Percentiles rank a stretch among this genome's conserved stretches.
These are phyloP conservation scores for Peribatodes rhomboidaria DNA, from an alignment of 2,888 invertebrate genomes.

Conservation along the genomic window DNA sequence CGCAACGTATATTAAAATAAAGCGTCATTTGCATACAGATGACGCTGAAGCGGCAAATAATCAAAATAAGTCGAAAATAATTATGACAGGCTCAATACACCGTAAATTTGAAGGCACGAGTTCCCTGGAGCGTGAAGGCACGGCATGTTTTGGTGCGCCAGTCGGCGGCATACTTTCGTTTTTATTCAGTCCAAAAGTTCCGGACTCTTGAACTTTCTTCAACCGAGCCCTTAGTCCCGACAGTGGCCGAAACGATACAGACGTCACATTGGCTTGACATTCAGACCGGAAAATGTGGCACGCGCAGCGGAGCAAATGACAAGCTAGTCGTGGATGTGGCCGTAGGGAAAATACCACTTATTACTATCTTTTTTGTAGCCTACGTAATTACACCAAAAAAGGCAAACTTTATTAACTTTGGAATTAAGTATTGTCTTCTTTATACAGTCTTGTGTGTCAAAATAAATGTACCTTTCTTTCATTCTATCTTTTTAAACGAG, in stretches of 20 bases:
- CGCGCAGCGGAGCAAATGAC: constrained; percentile 23
- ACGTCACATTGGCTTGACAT: constrained; percentile 51
- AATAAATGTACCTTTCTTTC: too few species aligned
- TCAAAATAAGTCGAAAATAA: constrained; percentile 35
- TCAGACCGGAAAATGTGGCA: constrained; percentile 53
- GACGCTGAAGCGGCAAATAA: constrained; percentile 28
- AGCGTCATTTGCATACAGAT: constrained; percentile 28
- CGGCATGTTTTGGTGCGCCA: constrained; percentile 6
- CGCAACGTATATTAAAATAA: constrained; percentile 19
- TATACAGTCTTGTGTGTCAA: too few species aligned
- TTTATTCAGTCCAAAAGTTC: constrained; percentile 40
- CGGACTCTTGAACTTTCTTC: constrained; percentile 40
- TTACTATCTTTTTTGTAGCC: not conserved
- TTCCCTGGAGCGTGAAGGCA: constrained; percentile 44
- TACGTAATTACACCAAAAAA: too few species aligned
- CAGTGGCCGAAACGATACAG: constrained; percentile 47
- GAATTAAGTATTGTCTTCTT: too few species aligned
- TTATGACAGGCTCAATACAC: constrained; percentile 32
- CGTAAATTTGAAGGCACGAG: constrained; percentile 24
- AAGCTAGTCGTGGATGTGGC: not conserved
- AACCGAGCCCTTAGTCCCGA: constrained; percentile 41
- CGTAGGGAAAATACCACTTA: not conserved
- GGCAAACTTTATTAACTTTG: too few species aligned
- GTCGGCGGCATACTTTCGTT: constrained; percentile 42
- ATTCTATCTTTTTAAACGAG: too few species aligned